Evolutionary conservation across 2,797 vertebrate genomes (phyloP).

Genomic region (Neomorphus geoffroyi): DNA sequence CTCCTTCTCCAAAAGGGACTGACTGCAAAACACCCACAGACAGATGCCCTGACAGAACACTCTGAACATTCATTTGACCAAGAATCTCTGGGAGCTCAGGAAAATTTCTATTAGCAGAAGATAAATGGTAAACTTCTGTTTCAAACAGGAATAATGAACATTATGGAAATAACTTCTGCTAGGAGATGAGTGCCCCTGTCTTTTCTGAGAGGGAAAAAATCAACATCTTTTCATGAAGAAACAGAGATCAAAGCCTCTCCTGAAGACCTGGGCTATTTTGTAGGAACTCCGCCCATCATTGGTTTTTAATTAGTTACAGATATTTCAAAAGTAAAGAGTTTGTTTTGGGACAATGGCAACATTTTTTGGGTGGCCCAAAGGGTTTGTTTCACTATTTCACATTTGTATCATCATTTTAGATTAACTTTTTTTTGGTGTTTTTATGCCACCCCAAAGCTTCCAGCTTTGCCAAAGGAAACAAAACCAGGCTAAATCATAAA

Average conservation of each 20-base stretch:
- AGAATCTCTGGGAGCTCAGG: neutral
- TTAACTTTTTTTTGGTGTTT: neutral
- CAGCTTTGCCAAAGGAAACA: neutral
- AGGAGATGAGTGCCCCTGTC: neutral
- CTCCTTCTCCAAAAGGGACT: neutral
- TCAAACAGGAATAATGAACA: neutral
- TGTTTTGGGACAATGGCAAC: neutral
- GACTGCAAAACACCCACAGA: neutral
- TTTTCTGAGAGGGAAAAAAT: neutral
- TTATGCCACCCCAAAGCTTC: neutral
- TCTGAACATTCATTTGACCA: neutral
- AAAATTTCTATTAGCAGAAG: neutral
- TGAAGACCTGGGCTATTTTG: neutral
- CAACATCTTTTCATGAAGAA: neutral
- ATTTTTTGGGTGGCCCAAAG: neutral
- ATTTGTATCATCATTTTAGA: neutral
- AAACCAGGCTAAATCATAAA: neutral
- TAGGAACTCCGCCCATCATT: neutral
- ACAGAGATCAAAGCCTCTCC: neutral
- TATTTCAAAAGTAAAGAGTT: neutral
- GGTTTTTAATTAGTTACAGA: neutral
- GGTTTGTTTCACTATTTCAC: neutral
- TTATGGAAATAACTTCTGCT: neutral
- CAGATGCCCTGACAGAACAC: neutral
- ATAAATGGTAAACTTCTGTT: neutral